Base-by-base conservation (phyloP, 2,888 invertebrate species). In the Tineola bisselliella region DNA sequence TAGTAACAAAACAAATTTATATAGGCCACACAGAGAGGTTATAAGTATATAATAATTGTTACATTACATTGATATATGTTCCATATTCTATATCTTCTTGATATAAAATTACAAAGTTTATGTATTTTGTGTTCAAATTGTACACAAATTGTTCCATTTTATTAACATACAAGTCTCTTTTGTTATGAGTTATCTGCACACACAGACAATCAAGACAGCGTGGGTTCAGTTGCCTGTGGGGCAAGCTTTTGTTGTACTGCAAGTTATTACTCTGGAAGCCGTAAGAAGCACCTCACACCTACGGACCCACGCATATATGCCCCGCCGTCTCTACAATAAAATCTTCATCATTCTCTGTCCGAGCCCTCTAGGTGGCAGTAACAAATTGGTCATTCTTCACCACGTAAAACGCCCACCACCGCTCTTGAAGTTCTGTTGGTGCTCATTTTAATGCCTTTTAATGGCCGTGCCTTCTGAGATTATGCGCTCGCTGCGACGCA, bases 321-420 rank as follows among this genome's bases (percentile, higher is more conserved):
- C 62, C 54, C 62, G 61, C 44, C 65, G 69, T 68, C 73, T 76
- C 66, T 68, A 79, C 75, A 80, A 79, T 80, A 79, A 79, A 79
- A 79, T 77, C 79, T 76, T 76, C 77, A 81, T 79, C 78, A 76
- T 77, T 75, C 70, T 70, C 66, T 70, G 72, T 72, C 71, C 71
- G 66, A 69, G 43, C 70, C 68, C 66, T 63, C 63, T 65, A 63
- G 65, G 66, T 69, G 72, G 75, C 72, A 79, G 77, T 77, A 75
- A 82, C 81, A 79, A 81, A 82, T 80, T 81, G 79, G 76, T 76
- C 72, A 76, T 79, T 76, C 76, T 76, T 79, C 77, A 77, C 71
- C 62, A 68, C 63, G 68, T 71, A 69, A 69, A 72, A 75, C 77
- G 73, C 79, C 80, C 75, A 81, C 81, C 43, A 60, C 31, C 61